These are phyloP conservation scores for Candoia aspera DNA, from an alignment of 2,113 vertebrate genomes.

Conservation along the genomic window DNA sequence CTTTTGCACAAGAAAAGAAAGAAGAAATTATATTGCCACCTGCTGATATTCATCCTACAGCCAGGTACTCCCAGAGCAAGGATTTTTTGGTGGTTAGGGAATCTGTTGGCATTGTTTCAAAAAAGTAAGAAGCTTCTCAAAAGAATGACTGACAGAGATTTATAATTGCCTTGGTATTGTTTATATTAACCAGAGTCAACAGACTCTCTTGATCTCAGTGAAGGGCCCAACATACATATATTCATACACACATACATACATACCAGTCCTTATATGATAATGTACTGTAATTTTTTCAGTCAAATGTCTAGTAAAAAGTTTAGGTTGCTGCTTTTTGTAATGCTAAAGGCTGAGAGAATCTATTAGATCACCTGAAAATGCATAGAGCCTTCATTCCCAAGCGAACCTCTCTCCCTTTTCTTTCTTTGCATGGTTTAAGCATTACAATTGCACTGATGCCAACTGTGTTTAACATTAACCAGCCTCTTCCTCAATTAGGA, in stretches of 20 bases:
- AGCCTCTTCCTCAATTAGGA: background rate
- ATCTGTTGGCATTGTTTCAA: background rate
- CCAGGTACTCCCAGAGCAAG: background rate
- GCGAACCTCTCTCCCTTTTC: background rate
- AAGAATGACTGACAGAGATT: rapidly evolving
- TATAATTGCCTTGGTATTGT: background rate
- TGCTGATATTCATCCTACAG: rapidly evolving
- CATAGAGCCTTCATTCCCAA: background rate
- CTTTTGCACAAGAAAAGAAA: background rate
- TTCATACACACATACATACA: no score
- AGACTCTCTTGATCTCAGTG: background rate
- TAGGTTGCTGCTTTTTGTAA: background rate
- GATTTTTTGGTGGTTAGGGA: background rate
- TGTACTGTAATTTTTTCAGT: background rate
- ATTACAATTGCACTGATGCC: background rate
- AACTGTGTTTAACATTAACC: background rate
- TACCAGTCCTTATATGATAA: background rate
- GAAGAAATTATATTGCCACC: background rate
- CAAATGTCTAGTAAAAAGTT: background rate
- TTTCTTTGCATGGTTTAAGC: background rate
- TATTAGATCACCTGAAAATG: background rate
- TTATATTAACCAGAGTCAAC: background rate
- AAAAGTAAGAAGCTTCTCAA: rapidly evolving
- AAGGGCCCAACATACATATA: background rate
- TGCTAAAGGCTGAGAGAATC: background rate